These are phyloP conservation scores for Dicycla oo DNA, from an alignment of 2,888 invertebrate genomes.

Conservation along the genomic window DNA sequence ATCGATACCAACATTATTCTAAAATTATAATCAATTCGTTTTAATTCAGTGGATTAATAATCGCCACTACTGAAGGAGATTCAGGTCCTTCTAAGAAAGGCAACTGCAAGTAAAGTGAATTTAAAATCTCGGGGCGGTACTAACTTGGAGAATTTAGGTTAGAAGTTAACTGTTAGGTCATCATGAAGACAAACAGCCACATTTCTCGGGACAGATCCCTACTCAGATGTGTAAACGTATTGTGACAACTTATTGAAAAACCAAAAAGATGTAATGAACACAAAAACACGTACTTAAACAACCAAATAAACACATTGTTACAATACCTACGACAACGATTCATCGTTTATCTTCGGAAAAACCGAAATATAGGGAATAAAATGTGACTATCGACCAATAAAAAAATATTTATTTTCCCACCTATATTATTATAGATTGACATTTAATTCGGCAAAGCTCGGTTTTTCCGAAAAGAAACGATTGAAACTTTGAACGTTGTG, in stretches of 20 bases:
- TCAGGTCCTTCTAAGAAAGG: background rate
- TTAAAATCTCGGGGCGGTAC: constrained; percentile 36
- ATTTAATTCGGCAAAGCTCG: too few relatives aligned
- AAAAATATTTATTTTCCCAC: too few relatives aligned
- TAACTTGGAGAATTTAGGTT: constrained; percentile 31
- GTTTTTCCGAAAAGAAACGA: too few relatives aligned
- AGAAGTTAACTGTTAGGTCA: constrained; percentile 46
- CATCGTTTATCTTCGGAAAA: too few relatives aligned
- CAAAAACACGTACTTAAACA: too few relatives aligned
- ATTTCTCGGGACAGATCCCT: constrained; percentile 8
- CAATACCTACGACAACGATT: too few relatives aligned
- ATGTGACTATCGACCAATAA: too few relatives aligned
- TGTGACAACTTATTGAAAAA: background rate
- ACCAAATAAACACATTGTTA: too few relatives aligned
- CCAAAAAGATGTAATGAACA: too few relatives aligned
- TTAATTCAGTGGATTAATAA: background rate
- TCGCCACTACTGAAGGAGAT: background rate
- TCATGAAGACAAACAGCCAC: constrained; percentile 18
- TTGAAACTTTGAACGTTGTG: too few relatives aligned
- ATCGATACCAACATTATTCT: background rate
- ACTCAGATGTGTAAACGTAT: background rate
- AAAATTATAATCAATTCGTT: background rate
- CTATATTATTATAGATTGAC: too few relatives aligned
- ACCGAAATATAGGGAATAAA: too few relatives aligned
- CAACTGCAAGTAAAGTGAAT: constrained; percentile 3